Percentiles rank a stretch among this genome's conserved stretches.
Conservation (phyloP, 2,113 vertebrate genomes). For the Toxostoma redivivum region DNA sequence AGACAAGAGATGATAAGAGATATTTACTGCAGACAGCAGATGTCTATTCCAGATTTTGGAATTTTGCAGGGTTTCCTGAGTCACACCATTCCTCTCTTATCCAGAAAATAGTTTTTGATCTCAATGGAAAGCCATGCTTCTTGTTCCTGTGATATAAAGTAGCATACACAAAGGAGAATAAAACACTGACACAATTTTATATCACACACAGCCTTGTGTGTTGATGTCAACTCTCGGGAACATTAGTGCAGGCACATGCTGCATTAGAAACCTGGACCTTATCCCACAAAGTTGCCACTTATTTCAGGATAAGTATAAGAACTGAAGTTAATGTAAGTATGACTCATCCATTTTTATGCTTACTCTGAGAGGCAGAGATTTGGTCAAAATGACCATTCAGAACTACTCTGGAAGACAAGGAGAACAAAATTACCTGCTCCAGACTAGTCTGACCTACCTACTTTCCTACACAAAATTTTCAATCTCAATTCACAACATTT, state of each 20-base stretch:
- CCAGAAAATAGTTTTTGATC: neutral
- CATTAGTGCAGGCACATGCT: neutral
- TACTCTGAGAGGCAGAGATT: neutral
- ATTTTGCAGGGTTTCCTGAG: neutral
- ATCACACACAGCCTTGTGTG: neutral
- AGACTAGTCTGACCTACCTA: neutral
- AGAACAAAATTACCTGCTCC: neutral
- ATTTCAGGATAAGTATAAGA: neutral
- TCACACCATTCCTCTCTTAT: neutral
- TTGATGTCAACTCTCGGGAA: neutral
- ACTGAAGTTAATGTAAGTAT: fast-evolving
- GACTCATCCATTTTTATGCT: neutral
- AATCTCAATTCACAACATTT: neutral
- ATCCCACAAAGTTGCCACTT: neutral
- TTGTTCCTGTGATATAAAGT: neutral
- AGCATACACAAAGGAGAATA: neutral
- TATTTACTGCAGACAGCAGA: neutral
- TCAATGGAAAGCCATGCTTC: neutral
- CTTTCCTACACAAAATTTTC: neutral
- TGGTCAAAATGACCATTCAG: neutral
- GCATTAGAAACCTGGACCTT: neutral
- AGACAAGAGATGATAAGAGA: neutral
- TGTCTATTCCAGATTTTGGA: neutral
- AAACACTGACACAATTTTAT: neutral
- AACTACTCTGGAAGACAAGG: neutral